phyloP scores from a whole-genome alignment of 2,888 invertebrate genomes.

The Limnephilus marmoratus region DNA sequence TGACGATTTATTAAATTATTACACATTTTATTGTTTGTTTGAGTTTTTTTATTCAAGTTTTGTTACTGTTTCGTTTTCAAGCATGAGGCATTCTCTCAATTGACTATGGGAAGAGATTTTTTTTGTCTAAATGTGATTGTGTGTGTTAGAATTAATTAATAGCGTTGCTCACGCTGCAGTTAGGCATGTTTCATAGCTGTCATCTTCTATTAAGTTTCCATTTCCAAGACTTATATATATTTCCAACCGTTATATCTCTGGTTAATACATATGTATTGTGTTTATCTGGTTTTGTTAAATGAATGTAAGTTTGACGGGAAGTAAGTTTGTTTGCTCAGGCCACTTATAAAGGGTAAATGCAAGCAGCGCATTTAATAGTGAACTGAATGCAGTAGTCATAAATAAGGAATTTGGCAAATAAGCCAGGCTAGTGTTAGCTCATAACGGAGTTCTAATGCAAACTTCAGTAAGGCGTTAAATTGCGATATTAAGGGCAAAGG shows the following conservation, averaged over 20 bases:
- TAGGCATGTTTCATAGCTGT: neutral
- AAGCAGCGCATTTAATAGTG: neutral
- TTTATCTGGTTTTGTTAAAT: neutral
- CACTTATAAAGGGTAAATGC: neutral
- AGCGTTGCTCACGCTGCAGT: neutral
- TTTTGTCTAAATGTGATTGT: neutral
- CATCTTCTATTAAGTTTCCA: neutral
- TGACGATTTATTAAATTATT: constrained; percentile 7
- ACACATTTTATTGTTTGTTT: constrained; percentile 28
- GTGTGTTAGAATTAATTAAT: neutral
- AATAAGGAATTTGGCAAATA: neutral
- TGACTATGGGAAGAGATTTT: constrained; percentile 8
- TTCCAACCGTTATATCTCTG: neutral
- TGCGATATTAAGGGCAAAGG: too few relatives aligned
- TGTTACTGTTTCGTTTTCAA: constrained; percentile 14
- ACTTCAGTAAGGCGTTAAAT: neutral
- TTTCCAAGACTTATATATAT: neutral
- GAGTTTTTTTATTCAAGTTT: neutral
- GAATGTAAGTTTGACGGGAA: neutral
- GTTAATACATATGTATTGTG: neutral
- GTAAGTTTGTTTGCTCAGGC: neutral
- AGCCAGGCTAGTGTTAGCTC: neutral
- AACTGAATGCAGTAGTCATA: neutral
- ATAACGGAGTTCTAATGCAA: neutral
- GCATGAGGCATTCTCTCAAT: constrained; percentile 16